A percentile compares a stretch with the other conserved stretches of the same genome.
Evolutionary conservation across 2,797 vertebrate species (phyloP).

Genomic region (Sebastes hubbsi): DNA sequence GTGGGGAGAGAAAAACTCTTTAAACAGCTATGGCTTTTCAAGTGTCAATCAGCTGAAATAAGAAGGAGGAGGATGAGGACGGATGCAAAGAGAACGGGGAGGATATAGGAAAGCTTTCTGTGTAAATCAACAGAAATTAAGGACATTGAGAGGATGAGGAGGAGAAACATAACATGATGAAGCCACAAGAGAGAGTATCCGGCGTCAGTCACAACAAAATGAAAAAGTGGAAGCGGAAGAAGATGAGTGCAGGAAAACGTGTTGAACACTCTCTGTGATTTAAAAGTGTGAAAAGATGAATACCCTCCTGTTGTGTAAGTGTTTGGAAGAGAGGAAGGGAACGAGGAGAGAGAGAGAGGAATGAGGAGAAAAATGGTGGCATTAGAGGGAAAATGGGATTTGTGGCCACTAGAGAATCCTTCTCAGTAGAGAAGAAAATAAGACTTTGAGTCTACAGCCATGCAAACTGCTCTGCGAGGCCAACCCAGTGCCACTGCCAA

Average conservation of each 20-base stretch:
- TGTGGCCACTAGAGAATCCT: not conserved
- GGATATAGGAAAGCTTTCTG: slow-evolving; percentile 2
- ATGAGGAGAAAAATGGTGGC: slow-evolving; percentile 2
- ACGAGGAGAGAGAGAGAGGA: not conserved
- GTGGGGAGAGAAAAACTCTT: slow-evolving; percentile 23
- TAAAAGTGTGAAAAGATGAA: slow-evolving; percentile 25
- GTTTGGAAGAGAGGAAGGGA: not conserved
- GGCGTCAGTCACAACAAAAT: slow-evolving; percentile 26
- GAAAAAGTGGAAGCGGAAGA: slow-evolving; percentile 15
- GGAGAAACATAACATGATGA: slow-evolving; percentile 12
- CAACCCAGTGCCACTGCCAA: no score
- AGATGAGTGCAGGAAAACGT: not conserved
- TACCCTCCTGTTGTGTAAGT: slow-evolving; percentile 19
- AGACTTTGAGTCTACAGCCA: no score
- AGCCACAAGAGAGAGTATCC: slow-evolving; percentile 22
- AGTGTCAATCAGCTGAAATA: slow-evolving; percentile 44
- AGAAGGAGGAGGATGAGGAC: not conserved
- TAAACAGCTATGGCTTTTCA: slow-evolving; percentile 36
- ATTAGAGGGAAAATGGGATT: slow-evolving; percentile 38
- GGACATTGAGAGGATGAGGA: not conserved
- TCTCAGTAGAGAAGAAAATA: not conserved
- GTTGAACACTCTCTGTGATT: slow-evolving; percentile 33
- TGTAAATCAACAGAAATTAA: slow-evolving; percentile 43
- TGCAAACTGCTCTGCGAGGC: no score
- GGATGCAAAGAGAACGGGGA: slow-evolving; percentile 9